Conservation (phyloP, 2,888 invertebrate species). For the Trilocha varians region DNA sequence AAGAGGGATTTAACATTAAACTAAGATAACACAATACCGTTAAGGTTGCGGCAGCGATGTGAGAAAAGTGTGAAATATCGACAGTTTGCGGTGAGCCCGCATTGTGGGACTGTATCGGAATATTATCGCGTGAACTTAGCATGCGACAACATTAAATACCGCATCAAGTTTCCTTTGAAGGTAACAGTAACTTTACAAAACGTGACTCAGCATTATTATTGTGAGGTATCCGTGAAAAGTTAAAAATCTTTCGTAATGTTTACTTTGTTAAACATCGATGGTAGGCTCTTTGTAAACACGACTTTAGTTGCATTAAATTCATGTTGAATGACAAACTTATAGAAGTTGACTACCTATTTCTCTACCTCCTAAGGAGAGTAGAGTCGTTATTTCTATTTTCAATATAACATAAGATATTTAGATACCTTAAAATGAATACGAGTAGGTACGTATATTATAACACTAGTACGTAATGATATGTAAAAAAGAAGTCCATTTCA, state of each 20-base stretch:
- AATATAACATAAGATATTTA: too few species aligned
- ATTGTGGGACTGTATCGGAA: conserved; percentile 12
- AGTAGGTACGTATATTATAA: too few species aligned
- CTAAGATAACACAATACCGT: conserved; percentile 29
- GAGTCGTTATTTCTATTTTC: too few species aligned
- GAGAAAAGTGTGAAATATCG: conserved; percentile 53
- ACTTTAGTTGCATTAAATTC: too few species aligned
- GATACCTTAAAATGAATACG: too few species aligned
- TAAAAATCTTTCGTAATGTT: background rate
- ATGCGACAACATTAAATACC: background rate
- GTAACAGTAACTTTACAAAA: background rate
- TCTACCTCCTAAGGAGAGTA: too few species aligned
- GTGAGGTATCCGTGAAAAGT: background rate
- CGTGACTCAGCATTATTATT: background rate
- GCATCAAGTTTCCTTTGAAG: background rate
- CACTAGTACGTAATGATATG: too few species aligned
- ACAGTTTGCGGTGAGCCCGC: conserved; percentile 38
- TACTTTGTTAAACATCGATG: background rate
- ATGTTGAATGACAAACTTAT: too few species aligned
- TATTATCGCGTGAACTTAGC: background rate
- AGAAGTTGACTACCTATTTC: too few species aligned
- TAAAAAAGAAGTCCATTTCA: too few species aligned
- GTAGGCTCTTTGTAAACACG: too few species aligned
- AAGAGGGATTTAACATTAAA: background rate
- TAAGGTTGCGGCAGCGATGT: conserved; percentile 42